A percentile compares a stretch with the other conserved stretches of the same genome.
phyloP scores from a whole-genome alignment of 1,140 invertebrate genomes.

The Globodera rostochiensis region DNA sequence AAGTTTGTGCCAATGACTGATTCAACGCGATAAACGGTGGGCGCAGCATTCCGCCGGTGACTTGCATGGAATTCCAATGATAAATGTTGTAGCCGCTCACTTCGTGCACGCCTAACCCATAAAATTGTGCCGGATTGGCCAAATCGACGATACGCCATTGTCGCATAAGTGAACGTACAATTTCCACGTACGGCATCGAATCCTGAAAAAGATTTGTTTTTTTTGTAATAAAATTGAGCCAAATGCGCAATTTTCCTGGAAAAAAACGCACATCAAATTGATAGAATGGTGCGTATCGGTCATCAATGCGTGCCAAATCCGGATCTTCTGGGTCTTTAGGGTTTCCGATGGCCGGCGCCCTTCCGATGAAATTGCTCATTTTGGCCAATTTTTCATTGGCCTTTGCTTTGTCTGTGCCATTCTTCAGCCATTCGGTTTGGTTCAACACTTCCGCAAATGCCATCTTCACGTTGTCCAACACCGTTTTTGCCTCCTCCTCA shows the following conservation, averaged over 20 bases:
- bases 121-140: not conserved
- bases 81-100: slow-evolving; percentile 19
- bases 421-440: not conserved
- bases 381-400: slow-evolving; percentile 3
- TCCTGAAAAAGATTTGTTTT: not conserved
- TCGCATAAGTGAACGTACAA: not conserved
- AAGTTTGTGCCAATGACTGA: not conserved
- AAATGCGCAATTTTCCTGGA: too few species aligned
- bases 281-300: not conserved
- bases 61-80: not conserved
- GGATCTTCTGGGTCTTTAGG: not conserved
- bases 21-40: not conserved
- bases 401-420: not conserved
- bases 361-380: slow-evolving; percentile 5
- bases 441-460: slow-evolving; percentile 2
- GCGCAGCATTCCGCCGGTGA: slow-evolving; percentile 8
- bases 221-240: not conserved
- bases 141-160: not conserved
- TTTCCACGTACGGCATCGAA: not conserved
- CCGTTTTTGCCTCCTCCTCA: slow-evolving; percentile 15
- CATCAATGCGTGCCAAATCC: slow-evolving; percentile 3
- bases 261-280: not conserved
- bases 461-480: slow-evolving; percentile 3
- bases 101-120: not conserved
- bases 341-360: not conserved